These are phyloP conservation scores for Coremacera marginata DNA, from an alignment of 2,888 invertebrate genomes.

Conservation along the genomic window DNA sequence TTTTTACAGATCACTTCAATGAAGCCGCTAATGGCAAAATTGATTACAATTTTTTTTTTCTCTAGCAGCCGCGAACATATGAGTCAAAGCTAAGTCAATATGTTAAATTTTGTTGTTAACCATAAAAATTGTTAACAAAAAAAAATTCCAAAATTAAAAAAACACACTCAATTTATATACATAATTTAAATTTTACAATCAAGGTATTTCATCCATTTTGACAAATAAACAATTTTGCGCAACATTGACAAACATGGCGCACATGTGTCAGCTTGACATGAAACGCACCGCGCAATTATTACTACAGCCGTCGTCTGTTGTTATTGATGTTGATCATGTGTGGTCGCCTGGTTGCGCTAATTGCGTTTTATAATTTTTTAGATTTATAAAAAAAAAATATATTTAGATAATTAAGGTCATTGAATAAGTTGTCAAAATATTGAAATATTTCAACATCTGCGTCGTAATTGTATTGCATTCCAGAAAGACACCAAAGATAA, in stretches of 20 bases:
- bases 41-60: no score
- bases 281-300: constrained; percentile 60
- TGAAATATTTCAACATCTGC: no score
- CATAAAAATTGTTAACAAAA: constrained; percentile 48
- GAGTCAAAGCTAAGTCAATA: constrained; percentile 51
- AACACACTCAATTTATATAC: neutral
- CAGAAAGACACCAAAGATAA: no score
- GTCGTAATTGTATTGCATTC: no score
- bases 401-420: no score
- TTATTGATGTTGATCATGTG: neutral
- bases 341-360: neutral
- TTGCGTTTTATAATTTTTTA: neutral
- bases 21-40: no score
- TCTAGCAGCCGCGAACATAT: no score
- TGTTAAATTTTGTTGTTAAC: constrained; percentile 53
- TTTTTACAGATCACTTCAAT: no score
- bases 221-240: neutral
- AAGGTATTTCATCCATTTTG: neutral
- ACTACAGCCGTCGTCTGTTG: no score
- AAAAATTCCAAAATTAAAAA: neutral
- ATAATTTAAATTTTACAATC: constrained; percentile 5
- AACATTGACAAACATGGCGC: constrained; percentile 1
- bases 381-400: no score
- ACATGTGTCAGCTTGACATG: constrained; percentile 48
- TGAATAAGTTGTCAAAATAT: no score